Percentiles rank a stretch among this genome's conserved stretches.
Evolutionary conservation across 2,113 vertebrate species (phyloP).

Genomic region (Ceratotherium simum): DNA sequence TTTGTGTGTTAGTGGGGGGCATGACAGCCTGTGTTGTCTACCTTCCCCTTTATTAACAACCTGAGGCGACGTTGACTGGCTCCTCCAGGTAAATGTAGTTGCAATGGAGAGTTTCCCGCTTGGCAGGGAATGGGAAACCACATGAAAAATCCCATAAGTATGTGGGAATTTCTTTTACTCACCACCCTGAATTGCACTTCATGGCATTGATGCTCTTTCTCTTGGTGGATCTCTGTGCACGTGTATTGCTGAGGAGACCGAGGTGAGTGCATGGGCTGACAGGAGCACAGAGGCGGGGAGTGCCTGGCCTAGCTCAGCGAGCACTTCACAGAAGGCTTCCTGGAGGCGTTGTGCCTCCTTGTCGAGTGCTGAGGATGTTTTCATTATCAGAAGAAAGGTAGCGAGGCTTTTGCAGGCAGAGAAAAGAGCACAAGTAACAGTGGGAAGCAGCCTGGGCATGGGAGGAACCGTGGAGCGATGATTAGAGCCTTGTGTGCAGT

Average conservation of each 20-base stretch:
- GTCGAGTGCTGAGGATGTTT: neutral
- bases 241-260: neutral
- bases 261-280: neutral
- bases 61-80: neutral
- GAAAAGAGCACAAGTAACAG: neutral
- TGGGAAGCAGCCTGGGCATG: neutral
- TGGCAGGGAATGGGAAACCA: neutral
- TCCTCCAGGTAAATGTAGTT: neutral
- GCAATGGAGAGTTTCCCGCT: neutral
- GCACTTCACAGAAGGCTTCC: neutral
- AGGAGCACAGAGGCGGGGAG: neutral
- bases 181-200: neutral
- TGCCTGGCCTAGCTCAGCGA: neutral
- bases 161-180: neutral
- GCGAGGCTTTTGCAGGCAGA: neutral
- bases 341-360: neutral
- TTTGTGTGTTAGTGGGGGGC: neutral
- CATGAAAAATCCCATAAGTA: constrained; percentile 1
- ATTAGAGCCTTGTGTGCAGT: neutral
- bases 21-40: neutral
- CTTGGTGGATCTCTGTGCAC: neutral
- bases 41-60: neutral
- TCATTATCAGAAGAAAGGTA: neutral
- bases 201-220: neutral
- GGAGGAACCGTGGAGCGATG: neutral